Base-by-base conservation (phyloP, 2,888 invertebrate genomes). In the Dysmachus trigonus region DNA sequence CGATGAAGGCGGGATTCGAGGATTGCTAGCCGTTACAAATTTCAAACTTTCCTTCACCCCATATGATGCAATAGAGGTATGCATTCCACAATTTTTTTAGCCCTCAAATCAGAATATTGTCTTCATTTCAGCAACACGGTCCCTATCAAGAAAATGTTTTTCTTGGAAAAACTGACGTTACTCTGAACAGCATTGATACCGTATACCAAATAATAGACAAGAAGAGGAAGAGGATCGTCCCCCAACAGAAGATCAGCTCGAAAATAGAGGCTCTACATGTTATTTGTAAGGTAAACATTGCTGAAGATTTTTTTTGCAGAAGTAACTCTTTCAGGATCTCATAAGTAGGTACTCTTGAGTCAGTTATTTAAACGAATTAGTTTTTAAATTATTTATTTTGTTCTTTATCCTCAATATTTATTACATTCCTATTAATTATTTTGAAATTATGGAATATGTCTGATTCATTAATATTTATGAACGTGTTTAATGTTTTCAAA, bases 11-110 rank as follows among this genome's bases (percentile, higher is more conserved):
- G 97, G 97, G 85, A 94, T 95, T 87, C 95, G 96, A 87, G 99
- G 98, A 0, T 94, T 96, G 35, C 93, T 99, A 87, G 96, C 96
- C 90, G 95, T 98, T 87, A 98, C 98, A 87, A 98, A 98, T 93
- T 98, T 98, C 91, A 97, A 97, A 92, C 93, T 99, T 38, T 96
- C 97, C 35, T 98, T 98, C 93, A 95, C 97, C 85, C 96, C 97
- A 30, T 93, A 93, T 89, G 94, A 88, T 77, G 7, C 87, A 53
- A 71, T 85, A 41, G 85, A 88, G 38, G 88, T 87, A 74, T 30
- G 27, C 30, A 82, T 27, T 15, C 22, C 3, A 71, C 3, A 10
- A 15, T 8, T 72, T 27, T 71, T 35, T 22, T 22, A n/a, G 10
- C 53, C 0, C 4, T 8, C 5, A 15, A 10, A 15, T 18, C 10